Percentiles rank a stretch among this genome's conserved stretches.
Evolutionary conservation across 1,140 invertebrate species (phyloP).

Genomic region (Zaprionus nigranus): DNA sequence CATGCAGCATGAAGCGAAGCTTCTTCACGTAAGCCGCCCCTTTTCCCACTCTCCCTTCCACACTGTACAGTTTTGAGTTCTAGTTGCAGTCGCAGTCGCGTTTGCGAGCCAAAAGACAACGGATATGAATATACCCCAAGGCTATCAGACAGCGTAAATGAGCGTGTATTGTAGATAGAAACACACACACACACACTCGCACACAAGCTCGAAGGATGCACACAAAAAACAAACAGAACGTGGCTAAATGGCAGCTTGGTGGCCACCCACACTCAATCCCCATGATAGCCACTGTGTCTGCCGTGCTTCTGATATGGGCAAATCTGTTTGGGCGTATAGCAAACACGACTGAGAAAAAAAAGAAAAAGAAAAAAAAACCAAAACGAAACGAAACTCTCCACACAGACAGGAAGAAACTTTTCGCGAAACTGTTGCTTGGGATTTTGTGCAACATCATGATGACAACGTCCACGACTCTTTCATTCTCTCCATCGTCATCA

Average conservation of each 20-base stretch:
- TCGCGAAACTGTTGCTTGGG: constrained; percentile 25
- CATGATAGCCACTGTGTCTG: constrained; percentile 43
- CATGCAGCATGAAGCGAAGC: constrained; percentile 20
- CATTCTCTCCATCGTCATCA: neutral
- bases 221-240: constrained; percentile 66
- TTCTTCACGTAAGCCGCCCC: neutral
- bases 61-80: constrained; percentile 18
- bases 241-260: constrained; percentile 68
- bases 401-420: constrained; percentile 19
- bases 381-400: constrained; percentile 4
- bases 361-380: neutral
- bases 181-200: constrained; percentile 33
- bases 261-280: constrained; percentile 1
- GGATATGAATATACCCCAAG: constrained; percentile 80
- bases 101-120: constrained; percentile 58
- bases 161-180: constrained; percentile 78
- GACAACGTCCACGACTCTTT: constrained; percentile 19
- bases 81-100: constrained; percentile 44
- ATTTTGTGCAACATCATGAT: constrained; percentile 41
- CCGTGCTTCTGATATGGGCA: constrained; percentile 57
- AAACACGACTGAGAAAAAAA: neutral
- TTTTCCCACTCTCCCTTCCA: neutral
- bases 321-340: constrained; percentile 65
- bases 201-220: constrained; percentile 3
- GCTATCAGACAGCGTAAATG: constrained; percentile 80